Conservation (phyloP, 2,797 vertebrate species). For the Clarias laeviceps region DNA sequence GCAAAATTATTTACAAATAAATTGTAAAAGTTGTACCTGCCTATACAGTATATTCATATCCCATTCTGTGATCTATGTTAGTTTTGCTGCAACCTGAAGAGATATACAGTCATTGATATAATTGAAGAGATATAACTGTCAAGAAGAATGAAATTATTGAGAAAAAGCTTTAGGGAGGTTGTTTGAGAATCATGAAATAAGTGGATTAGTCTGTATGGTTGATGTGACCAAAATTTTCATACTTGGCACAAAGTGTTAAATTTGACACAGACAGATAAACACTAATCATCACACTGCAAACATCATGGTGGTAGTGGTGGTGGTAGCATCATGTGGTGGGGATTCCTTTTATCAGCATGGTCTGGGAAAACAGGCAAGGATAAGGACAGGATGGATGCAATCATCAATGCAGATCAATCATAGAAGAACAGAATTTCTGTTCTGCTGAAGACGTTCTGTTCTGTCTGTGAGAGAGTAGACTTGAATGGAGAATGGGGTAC, state of each 20-base stretch:
- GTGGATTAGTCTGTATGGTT: neutral
- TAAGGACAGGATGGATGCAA: neutral
- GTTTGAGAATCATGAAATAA: neutral
- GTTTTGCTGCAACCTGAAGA: neutral
- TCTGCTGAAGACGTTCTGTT: neutral
- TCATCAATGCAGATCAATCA: neutral
- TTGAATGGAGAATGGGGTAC: neutral
- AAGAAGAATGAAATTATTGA: neutral
- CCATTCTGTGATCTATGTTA: neutral
- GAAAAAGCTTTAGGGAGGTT: neutral
- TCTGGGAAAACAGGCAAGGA: neutral
- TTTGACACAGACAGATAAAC: neutral
- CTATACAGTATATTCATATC: neutral
- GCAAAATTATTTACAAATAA: neutral
- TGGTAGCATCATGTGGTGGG: neutral
- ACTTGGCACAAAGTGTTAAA: neutral
- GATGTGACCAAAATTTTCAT: neutral
- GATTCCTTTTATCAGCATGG: neutral
- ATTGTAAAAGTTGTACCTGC: neutral
- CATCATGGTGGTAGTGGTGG: neutral
- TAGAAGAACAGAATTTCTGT: neutral
- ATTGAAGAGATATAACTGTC: too few species aligned
- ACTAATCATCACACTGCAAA: neutral
- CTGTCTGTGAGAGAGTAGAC: neutral
- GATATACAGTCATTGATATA: too few species aligned